These are phyloP conservation scores for Cygnus buccinator DNA, from an alignment of 2,113 vertebrate genomes.

Conservation along the genomic window DNA sequence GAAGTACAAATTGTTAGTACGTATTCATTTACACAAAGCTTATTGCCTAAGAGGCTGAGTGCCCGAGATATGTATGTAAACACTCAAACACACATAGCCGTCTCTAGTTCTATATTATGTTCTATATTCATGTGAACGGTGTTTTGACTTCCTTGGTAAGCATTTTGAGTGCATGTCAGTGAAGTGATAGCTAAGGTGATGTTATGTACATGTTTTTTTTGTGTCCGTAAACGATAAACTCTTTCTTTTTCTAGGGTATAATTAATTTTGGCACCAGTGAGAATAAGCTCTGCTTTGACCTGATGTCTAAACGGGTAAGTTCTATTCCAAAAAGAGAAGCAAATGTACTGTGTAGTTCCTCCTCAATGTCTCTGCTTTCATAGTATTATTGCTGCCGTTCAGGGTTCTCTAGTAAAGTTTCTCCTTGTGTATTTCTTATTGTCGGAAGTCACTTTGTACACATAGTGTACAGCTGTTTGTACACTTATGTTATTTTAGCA, in stretches of 20 bases:
- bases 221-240: background rate
- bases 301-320: constrained; percentile 88
- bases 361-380: background rate
- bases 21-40: background rate
- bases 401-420: background rate
- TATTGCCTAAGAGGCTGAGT: background rate
- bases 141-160: background rate
- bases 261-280: constrained; percentile 91
- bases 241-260: constrained; percentile 81
- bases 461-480: background rate
- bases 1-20: background rate
- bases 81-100: accelerated
- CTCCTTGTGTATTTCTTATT: background rate
- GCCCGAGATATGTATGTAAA: background rate
- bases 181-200: background rate
- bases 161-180: background rate
- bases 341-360: background rate
- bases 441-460: background rate
- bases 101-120: background rate
- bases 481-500: background rate
- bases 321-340: background rate
- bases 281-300: constrained; percentile 91
- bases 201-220: background rate
- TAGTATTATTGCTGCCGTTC: background rate
- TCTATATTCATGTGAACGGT: background rate